Conservation (phyloP, 2,888 invertebrate species). For the Torymus auratus region DNA sequence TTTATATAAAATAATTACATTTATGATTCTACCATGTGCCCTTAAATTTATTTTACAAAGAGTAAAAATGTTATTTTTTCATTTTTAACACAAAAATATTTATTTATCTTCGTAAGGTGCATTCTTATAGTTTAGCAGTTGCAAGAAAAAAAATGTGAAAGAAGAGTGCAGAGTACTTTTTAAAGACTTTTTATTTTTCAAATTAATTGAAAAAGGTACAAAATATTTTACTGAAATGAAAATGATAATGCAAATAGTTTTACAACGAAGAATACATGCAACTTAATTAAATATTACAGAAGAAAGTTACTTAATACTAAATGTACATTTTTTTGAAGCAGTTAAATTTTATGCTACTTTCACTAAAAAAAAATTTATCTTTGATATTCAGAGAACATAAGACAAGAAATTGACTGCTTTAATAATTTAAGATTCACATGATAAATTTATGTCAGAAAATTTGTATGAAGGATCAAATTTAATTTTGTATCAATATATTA, state of each 20-base stretch:
- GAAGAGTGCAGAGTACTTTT: not conserved
- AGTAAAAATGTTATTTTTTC: slow-evolving; percentile 1
- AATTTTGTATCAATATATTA: too few relatives aligned
- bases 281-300: not conserved
- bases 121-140: not conserved
- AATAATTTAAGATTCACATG: not conserved
- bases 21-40: not conserved
- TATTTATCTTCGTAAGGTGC: not conserved
- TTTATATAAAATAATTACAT: not conserved
- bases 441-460: too few relatives aligned
- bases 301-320: not conserved
- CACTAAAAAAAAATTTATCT: slow-evolving; percentile 1
- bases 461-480: too few relatives aligned
- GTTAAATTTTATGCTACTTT: slow-evolving; percentile 3
- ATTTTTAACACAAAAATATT: slow-evolving; percentile 5
- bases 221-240: slow-evolving; percentile 25
- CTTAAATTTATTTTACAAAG: slow-evolving; percentile 1
- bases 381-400: slow-evolving; percentile 21
- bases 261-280: not conserved
- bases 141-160: not conserved
- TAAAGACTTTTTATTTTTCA: slow-evolving; percentile 13
- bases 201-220: slow-evolving; percentile 15
- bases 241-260: not conserved
- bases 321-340: not conserved
- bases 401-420: slow-evolving; percentile 2